Base-by-base conservation (phyloP, 2,888 invertebrate species). In the Matsumyia berberina region DNA sequence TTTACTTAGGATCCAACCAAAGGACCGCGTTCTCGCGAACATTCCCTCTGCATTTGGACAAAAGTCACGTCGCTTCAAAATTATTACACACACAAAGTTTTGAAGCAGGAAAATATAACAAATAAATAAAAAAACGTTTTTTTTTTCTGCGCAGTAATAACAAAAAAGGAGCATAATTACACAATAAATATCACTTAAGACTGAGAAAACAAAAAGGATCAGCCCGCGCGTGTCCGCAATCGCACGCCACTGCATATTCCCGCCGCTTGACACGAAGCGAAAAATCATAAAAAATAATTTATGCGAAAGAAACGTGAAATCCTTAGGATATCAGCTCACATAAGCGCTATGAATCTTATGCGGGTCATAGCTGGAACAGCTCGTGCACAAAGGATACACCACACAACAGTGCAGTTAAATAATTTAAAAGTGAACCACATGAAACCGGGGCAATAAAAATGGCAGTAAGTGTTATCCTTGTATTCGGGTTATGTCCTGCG, bases 201-300 rank as follows among this genome's bases (percentile, higher is more conserved):
- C 57, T 64, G 7, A 64, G 58, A 55, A 60, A 82, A 58, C 58
- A 42, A 24, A 55, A 85, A 74, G 83, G 83, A 85, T 85, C 83
- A 85, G 79, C 31, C 62, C 42, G 79, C 83, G 83, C 83, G 83
- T 85, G 83, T 79, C 83, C 53, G 79, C 64, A 69, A 74, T 78
- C 49, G 35, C 78, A 67, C 33, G 44, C 78, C 66, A 67, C 60
- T 60, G 42, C 67, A 57, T 17, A 49, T 49, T 37, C 60, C 62
- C 60, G 49, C 55, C 31, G 55, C 62, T 73, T 79, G 83, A 79
- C 73, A 74, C 62, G 57, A 53, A 69, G 57, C 35, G 39, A 79
- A 80, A n/a, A 62, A 85, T 85, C 83, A 85, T 85, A 83, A 85
- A 83, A 85, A 79, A 62, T 74, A 64, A 85, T 79, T 85, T 85